Percentiles rank a stretch among this genome's conserved stretches.
Conservation (phyloP, 1,140 invertebrate species). For the Brachionus calyciflorus region DNA sequence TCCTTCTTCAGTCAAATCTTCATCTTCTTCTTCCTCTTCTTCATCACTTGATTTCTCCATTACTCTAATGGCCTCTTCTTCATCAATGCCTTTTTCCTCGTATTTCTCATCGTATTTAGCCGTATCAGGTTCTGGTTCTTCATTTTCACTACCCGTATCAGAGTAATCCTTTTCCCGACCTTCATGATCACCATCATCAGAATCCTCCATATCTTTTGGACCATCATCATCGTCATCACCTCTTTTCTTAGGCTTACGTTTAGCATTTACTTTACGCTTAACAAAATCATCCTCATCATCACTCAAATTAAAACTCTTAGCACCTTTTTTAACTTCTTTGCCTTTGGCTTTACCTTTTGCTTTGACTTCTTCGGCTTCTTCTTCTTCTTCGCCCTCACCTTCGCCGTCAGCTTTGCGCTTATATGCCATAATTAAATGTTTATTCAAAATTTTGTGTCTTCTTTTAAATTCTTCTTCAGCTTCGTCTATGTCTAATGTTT, state of each 20-base stretch:
- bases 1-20: slow-evolving; percentile 47
- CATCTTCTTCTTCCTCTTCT: slow-evolving; percentile 40
- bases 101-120: slow-evolving; percentile 42
- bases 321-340: slow-evolving; percentile 49
- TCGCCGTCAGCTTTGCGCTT: slow-evolving; percentile 75
- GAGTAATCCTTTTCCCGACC: slow-evolving; percentile 45
- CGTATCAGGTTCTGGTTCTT: slow-evolving; percentile 13
- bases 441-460: slow-evolving; percentile 89
- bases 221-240: slow-evolving; percentile 40
- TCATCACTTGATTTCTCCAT: slow-evolving; percentile 45
- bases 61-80: slow-evolving; percentile 47
- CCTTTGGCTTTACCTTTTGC: slow-evolving; percentile 44
- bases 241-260: slow-evolving; percentile 45
- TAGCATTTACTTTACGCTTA: slow-evolving; percentile 31
- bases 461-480: slow-evolving; percentile 91
- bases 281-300: slow-evolving; percentile 39
- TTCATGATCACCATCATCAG: slow-evolving; percentile 48
- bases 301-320: slow-evolving; percentile 45
- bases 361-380: slow-evolving; percentile 73
- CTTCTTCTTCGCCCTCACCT: slow-evolving; percentile 55
- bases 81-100: slow-evolving; percentile 48
- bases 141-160: background rate
- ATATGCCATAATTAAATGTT: slow-evolving; percentile 85
- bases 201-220: slow-evolving; percentile 44
- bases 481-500: slow-evolving; percentile 87